Conservation (phyloP, 1,140 invertebrate species). For the Pseudomyrmex concolor region DNA sequence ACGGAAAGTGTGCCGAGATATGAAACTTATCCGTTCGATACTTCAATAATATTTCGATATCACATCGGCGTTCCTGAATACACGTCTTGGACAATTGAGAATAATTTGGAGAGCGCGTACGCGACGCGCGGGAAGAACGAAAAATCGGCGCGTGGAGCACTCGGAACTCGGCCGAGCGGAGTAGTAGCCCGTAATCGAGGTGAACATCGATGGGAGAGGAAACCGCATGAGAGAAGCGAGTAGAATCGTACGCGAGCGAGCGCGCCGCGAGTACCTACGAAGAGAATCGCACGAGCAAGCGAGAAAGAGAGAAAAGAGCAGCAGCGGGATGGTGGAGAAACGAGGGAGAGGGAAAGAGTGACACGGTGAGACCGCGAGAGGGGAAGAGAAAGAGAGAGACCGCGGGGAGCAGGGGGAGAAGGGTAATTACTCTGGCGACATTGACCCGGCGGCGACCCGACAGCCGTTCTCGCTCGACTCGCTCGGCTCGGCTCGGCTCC, state of each 20-base stretch:
- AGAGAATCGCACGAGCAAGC: not conserved
- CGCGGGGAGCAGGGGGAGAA: constrained; percentile 70
- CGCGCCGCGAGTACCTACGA: constrained; percentile 5
- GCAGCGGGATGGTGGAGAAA: constrained; percentile 19
- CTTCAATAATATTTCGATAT: constrained; percentile 22
- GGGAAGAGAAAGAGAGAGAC: constrained; percentile 66
- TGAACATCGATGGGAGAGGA: constrained; percentile 33
- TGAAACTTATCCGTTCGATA: constrained; percentile 1
- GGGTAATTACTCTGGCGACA: constrained; percentile 69
- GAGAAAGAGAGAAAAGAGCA: constrained; percentile 14
- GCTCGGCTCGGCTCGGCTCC: constrained; percentile 58
- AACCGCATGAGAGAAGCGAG: constrained; percentile 41
- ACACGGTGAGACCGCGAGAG: constrained; percentile 49
- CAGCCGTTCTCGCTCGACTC: constrained; percentile 63
- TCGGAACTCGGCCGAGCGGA: constrained; percentile 31
- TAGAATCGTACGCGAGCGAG: constrained; percentile 29
- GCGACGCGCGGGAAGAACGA: not conserved
- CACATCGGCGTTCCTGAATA: constrained; percentile 8
- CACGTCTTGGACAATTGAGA: constrained; percentile 4
- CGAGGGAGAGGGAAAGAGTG: constrained; percentile 44
- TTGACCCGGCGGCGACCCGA: constrained; percentile 67
- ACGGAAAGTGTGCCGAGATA: constrained; percentile 1
- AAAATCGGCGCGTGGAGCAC: not conserved
- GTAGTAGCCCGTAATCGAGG: constrained; percentile 21
- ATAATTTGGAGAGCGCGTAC: not conserved